Conservation (phyloP, 2,113 vertebrate species). For the Channa maculata region DNA sequence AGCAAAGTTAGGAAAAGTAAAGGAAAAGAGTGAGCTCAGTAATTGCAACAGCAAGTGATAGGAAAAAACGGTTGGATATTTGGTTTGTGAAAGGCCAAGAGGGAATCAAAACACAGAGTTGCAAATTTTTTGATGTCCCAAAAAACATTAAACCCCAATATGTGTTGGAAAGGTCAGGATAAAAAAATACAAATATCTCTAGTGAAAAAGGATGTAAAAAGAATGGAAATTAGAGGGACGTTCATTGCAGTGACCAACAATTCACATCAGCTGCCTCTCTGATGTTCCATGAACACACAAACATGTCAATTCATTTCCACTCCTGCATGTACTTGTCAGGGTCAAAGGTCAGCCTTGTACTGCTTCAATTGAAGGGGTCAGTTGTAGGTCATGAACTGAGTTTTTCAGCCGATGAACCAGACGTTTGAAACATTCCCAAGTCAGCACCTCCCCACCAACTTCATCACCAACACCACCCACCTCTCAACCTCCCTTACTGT, state of each 20-base stretch:
- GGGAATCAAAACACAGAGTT: constrained; percentile 41
- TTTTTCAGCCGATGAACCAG: constrained; percentile 39
- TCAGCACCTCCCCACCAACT: constrained; percentile 23
- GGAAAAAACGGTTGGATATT: constrained; percentile 4
- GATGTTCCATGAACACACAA: constrained; percentile 39
- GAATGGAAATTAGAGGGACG: background rate
- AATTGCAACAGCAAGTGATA: background rate
- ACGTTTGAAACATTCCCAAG: constrained; percentile 41
- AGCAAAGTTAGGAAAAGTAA: background rate
- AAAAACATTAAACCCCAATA: constrained; percentile 57
- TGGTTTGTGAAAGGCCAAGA: constrained; percentile 22
- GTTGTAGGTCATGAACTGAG: constrained; percentile 52
- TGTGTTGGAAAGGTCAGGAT: constrained; percentile 38
- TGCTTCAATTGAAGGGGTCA: constrained; percentile 50
- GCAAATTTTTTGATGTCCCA: constrained; percentile 29
- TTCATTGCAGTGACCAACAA: constrained; percentile 18
- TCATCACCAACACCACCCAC: constrained; percentile 13
- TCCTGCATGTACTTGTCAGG: constrained; percentile 12
- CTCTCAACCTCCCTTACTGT: constrained; percentile 15
- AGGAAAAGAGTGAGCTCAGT: constrained; percentile 16
- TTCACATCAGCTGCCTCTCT: constrained; percentile 30
- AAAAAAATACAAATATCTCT: constrained; percentile 22
- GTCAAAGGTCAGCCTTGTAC: constrained; percentile 42
- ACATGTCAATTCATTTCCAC: background rate
- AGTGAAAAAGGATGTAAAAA: constrained; percentile 25